phyloP scores from a whole-genome alignment of 2,888 invertebrate species.

The Synergus gifuensis region DNA sequence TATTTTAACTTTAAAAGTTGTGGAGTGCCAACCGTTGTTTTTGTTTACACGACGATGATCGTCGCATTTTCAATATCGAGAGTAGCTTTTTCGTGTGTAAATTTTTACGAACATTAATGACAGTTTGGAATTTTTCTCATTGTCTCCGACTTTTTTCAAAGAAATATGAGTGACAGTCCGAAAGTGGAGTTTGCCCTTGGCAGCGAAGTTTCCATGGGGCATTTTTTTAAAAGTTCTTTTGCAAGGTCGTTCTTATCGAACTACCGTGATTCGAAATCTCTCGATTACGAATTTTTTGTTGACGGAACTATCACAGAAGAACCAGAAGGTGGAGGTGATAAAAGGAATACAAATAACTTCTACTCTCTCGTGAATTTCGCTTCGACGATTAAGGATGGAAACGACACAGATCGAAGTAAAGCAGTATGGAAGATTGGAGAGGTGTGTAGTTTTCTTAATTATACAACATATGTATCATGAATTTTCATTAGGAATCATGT shows the following conservation, averaged over 20 bases:
- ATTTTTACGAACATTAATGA: background rate
- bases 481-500: too few species aligned
- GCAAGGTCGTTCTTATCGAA: slow-evolving; percentile 79
- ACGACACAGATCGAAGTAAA: slow-evolving; percentile 39
- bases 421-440: slow-evolving; percentile 49
- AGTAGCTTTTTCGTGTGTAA: background rate
- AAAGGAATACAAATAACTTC: slow-evolving; percentile 62
- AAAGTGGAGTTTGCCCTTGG: slow-evolving; percentile 72
- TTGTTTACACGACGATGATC: slow-evolving; percentile 1
- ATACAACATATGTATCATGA: too few species aligned
- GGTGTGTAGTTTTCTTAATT: slow-evolving; percentile 43
- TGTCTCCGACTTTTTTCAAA: background rate
- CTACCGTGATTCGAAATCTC: slow-evolving; percentile 74
- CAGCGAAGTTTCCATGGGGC: slow-evolving; percentile 74
- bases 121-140: background rate
- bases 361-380: slow-evolving; percentile 65
- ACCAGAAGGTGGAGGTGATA: slow-evolving; percentile 21
- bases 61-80: background rate
- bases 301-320: slow-evolving; percentile 59
- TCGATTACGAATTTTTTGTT: slow-evolving; percentile 73
- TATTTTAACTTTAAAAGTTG: slow-evolving; percentile 5
- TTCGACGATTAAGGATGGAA: slow-evolving; percentile 32
- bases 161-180: slow-evolving; percentile 62
- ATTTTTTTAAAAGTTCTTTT: slow-evolving; percentile 80
- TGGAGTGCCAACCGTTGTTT: background rate